Evolutionary conservation across 2,113 vertebrate species (phyloP), one percentile per base, ranked within the genome.

Genomic region (Platichthys flesus): DNA sequence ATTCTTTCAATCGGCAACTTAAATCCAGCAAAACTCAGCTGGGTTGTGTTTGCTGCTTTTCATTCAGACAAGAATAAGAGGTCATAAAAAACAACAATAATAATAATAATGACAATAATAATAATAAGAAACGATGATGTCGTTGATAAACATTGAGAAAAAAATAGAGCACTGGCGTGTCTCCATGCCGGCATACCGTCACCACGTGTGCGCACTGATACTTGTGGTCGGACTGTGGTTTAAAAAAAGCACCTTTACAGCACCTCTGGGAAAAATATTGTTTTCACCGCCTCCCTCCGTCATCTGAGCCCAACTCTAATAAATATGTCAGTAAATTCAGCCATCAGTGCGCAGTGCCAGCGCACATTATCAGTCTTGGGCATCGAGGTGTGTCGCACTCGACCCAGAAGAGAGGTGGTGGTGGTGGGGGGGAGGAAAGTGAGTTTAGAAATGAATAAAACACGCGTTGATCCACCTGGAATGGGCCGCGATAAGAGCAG

Each of bases 401-500:
- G 56, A 64, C 81, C 73, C 64, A 75, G 58, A 78, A 78, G 59
- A 37, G 42, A 90, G 90, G 21, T 90, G 92, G 31, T 31, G 31
- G 31, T 1, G 24, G 24, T 24, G 24, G 31, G 31, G 31, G 5
- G 88, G 91, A 52, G 28, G 66, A 91, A 18, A 23, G 20, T 10
- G 88, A 88, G 85, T 71, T 83, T 84, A 51, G 91, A 93, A 94
- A 93, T 93, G 94, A 94, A 93, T 85, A 51, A 42, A 42, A 63
- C 79, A 84, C 71, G 81, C 89, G 91, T 90, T 88, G 93, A 94
- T 95, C 90, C 93, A 90, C 95, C 94, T 96, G 96, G 95, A 96
- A 93, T 89, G 94, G 95, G 91, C 92, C 91, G 94, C 95, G 96
- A 97, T 97, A 97, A 96, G 96, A 96, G 95, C 95, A 96, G 96